phyloP scores from a whole-genome alignment of 1,140 invertebrate species.

The Streblospio benedicti region DNA sequence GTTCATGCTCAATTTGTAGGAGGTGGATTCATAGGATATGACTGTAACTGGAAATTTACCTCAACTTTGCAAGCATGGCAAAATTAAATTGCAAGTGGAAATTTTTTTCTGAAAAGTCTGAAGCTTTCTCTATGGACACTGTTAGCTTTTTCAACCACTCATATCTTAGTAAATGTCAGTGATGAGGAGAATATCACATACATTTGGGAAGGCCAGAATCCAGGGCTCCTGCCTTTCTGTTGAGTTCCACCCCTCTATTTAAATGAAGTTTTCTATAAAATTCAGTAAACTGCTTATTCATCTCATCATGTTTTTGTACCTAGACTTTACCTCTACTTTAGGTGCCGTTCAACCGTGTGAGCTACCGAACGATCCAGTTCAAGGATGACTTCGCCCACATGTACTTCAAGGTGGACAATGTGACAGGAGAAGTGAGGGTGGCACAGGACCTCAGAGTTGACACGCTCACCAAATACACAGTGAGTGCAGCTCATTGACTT shows the following conservation, averaged over 20 bases:
- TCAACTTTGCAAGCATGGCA: slow-evolving; percentile 6
- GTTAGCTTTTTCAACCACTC: neutral
- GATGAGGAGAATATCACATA: too few species aligned
- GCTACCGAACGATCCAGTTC: slow-evolving; percentile 75
- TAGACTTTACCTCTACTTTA: too few species aligned
- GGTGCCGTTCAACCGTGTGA: slow-evolving; percentile 40
- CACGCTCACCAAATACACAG: slow-evolving; percentile 72
- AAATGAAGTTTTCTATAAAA: too few species aligned
- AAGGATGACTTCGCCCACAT: slow-evolving; percentile 68
- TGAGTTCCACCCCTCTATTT: too few species aligned
- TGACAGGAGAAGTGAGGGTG: slow-evolving; percentile 65
- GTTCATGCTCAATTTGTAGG: too few species aligned
- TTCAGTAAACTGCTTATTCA: too few species aligned
- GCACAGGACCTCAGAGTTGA: slow-evolving; percentile 75
- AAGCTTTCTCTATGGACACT: neutral
- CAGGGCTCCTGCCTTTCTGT: too few species aligned
- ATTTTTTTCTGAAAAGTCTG: neutral
- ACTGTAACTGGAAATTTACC: neutral
- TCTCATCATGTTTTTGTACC: too few species aligned
- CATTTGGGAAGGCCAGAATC: too few species aligned
- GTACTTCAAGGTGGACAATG: slow-evolving; percentile 77
- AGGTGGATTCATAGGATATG: neutral
- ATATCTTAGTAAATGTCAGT: too few species aligned
- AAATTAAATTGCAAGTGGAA: neutral
- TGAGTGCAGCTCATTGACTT: too few species aligned